A percentile compares a stretch with the other conserved stretches of the same genome.
Evolutionary conservation across 2,113 vertebrate species (phyloP).

Genomic region (Falcunculus frontatus): DNA sequence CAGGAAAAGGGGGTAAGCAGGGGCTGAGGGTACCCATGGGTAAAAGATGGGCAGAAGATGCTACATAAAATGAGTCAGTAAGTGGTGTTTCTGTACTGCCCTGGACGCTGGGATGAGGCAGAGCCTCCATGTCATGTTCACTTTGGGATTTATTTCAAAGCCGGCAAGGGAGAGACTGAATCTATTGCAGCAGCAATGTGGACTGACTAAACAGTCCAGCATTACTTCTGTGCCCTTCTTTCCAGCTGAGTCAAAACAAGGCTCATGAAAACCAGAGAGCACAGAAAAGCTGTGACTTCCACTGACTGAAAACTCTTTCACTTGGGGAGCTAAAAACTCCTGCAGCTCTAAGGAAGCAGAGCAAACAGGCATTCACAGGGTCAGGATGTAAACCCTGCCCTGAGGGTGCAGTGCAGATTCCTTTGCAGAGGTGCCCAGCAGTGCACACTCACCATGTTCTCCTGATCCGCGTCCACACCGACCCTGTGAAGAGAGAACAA

Average conservation of each 20-base stretch:
- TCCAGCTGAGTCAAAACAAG: not conserved
- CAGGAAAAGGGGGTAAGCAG: not conserved
- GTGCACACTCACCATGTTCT: slow-evolving; percentile 83
- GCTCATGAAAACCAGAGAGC: not conserved
- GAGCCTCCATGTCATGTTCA: not conserved
- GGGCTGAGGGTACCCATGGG: not conserved
- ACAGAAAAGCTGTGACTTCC: not conserved
- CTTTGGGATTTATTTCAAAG: not conserved
- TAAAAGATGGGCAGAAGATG: not conserved
- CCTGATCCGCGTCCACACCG: slow-evolving; percentile 92
- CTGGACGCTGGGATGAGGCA: not conserved
- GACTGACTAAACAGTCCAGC: not conserved
- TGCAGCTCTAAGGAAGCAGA: not conserved
- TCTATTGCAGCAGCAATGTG: not conserved
- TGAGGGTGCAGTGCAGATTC: rapidly evolving
- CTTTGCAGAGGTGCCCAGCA: not conserved
- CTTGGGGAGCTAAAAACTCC: not conserved
- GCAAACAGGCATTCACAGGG: not conserved
- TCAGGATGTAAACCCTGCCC: not conserved
- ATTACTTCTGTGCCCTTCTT: not conserved
- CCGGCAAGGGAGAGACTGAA: not conserved
- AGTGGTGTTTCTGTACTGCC: not conserved
- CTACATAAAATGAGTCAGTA: not conserved
- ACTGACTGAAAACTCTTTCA: not conserved
- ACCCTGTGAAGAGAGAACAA: slow-evolving; percentile 77